Evolutionary conservation across 2,888 invertebrate species (phyloP).

Genomic region (Parnassius orleans): DNA sequence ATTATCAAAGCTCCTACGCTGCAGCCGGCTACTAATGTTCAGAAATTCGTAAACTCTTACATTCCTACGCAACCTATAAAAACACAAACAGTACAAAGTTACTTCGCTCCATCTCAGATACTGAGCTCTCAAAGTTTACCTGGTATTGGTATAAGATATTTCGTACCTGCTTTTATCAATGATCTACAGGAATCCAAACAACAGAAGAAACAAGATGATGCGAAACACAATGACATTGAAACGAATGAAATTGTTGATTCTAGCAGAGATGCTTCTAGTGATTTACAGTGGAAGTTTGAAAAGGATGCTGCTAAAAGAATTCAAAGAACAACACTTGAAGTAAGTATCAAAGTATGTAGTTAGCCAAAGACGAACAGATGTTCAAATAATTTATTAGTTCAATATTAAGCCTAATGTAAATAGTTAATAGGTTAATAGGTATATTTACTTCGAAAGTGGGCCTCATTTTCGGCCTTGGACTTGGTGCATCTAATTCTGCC

Average conservation of each 20-base stretch:
- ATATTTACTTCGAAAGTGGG: too few relatives aligned
- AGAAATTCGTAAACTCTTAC: constrained; percentile 69
- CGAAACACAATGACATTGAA: constrained; percentile 59
- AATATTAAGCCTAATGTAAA: too few relatives aligned
- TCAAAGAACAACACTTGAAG: constrained; percentile 56
- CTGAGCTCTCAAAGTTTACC: constrained; percentile 66
- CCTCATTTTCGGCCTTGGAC: too few relatives aligned
- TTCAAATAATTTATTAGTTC: too few relatives aligned
- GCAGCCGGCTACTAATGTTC: constrained; percentile 56
- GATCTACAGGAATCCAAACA: constrained; percentile 42
- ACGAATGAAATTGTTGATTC: constrained; percentile 49
- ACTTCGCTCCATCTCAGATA: constrained; percentile 55
- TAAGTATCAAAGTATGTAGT: constrained; percentile 38
- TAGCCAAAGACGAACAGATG: neutral
- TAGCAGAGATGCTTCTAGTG: constrained; percentile 50
- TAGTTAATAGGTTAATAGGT: too few relatives aligned
- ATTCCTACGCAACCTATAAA: constrained; percentile 49
- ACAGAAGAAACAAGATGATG: constrained; percentile 56
- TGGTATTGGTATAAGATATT: constrained; percentile 67
- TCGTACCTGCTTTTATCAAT: constrained; percentile 54
- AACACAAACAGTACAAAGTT: constrained; percentile 43
- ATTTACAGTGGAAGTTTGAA: constrained; percentile 66
- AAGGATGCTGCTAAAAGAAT: constrained; percentile 59
- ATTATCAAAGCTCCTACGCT: constrained; percentile 48
- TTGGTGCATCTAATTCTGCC: too few relatives aligned